Base-by-base conservation (phyloP, 2,113 vertebrate species). In the Heloderma charlesbogerti region DNA sequence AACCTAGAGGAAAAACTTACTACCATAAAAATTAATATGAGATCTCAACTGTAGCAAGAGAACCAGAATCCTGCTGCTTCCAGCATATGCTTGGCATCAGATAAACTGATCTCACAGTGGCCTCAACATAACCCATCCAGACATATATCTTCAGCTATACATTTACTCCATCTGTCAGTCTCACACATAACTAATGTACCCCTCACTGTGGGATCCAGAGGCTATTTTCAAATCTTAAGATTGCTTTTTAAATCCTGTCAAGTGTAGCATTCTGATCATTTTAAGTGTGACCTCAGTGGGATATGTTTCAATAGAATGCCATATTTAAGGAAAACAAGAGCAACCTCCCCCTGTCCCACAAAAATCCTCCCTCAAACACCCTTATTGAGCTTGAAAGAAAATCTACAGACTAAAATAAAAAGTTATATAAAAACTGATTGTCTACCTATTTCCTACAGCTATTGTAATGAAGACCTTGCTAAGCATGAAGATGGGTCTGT, bases 181-280 rank as follows among this genome's bases (percentile, higher is more conserved):
- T 67, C 43, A 27, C 79, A 48, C 89, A 81, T 88, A 78, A 85
- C 91, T 85, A 93, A 91, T 79, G 81, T 94, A 88, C 94, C 92
- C 92, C 93, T 94, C 94, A 92, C 69, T 18, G 3, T 91, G 89
- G 86, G 93, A 95, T 95, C 95, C 93, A 92, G 34, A 88, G 67
- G 67, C 91, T 90, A 25, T 86, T 96, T 94, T 95, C 92, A 91
- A 96, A 95, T 75, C 81, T 91, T 89, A 89, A 84, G 40, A 92
- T 82, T 89, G 95, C 93, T 94, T 96, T 92, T 95, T 54, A 94
- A 97, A 96, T 96, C 94, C 93, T 94, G 90, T 93, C 94, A 94
- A 93, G 93, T 93, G 93, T 95, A 96, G 94, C 88, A 0, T 79
- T 92, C 67, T 84, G 78, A 92, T 94, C 95, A 43, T 88, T 95